Evolutionary conservation across 2,888 invertebrate species (phyloP), one percentile per base, ranked within the genome.

Genomic region (Eupelmus urozonus): DNA sequence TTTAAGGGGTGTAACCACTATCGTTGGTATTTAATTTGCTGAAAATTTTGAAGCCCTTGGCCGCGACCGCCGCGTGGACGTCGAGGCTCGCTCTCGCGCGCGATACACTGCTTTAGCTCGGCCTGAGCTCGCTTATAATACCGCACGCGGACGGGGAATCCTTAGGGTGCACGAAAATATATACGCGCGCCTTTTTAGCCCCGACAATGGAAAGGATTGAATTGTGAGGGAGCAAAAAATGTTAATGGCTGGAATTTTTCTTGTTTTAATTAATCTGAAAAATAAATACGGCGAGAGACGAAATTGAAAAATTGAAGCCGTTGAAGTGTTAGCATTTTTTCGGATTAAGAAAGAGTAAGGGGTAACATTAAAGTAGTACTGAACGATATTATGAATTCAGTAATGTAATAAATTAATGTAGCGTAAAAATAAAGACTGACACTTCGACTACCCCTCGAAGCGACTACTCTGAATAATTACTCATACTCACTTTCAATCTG

Each of bases 11-110:
- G 3, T 85, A 83, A 85, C 84, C 84, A 79, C 80, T 80, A 80
- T 84, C 84, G 84, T 78, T 83, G 85, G 86, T 86, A 86, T 86
- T 86, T 86, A 86, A 86, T 86, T 86, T 86, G 80, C 80, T 78
- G 80, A 80, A 80, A 80, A 80, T 80, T 80, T 80, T 78, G 78
- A 78, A 78, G 80, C 80, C 76, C 45, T 80, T 60, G 59, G 60
- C 73, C 73, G 34, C n/a, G 34, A 34, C 5, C 53, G 49, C 51
- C 51, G 18, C 67, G 59, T 29, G 65, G 77, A 67, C 49, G 72
- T 73, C 62, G 77, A 45, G 16, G n/a, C 11, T n/a, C 18, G 23
- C 9, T 34, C n/a, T n/a, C n/a, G 34, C 9, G 34, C 34, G 34
- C 34, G 34, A 5, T 34, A 18, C 42, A 66, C 70, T 69, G 76